Conservation (phyloP, 2,888 invertebrate species). For the Rosalia funebris region DNA sequence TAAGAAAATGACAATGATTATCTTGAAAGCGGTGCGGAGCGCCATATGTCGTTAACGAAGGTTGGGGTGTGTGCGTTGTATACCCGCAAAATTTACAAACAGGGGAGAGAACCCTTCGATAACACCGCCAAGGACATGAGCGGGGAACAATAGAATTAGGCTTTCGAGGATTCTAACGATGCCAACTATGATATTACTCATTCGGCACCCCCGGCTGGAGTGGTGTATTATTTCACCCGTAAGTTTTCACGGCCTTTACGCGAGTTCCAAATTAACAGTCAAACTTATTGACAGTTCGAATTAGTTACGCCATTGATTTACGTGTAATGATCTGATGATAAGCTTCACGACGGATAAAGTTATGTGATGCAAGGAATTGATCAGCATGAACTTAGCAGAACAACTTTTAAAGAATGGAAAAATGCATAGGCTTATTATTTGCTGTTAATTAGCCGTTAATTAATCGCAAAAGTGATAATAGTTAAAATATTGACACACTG, state of each 20-base stretch:
- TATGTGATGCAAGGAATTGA: too few species aligned
- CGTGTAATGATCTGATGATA: too few species aligned
- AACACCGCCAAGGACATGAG: slow-evolving; percentile 27
- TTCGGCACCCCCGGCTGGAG: slow-evolving; percentile 32
- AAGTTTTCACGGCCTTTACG: slow-evolving; percentile 15
- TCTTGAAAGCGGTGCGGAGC: slow-evolving; percentile 6
- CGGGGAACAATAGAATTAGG: slow-evolving; percentile 33
- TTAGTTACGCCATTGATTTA: slow-evolving; percentile 6
- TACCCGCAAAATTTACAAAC: slow-evolving; percentile 29
- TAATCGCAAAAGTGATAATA: too few species aligned
- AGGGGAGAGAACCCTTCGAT: slow-evolving; percentile 20
- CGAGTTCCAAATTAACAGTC: slow-evolving; percentile 19
- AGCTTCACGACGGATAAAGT: too few species aligned
- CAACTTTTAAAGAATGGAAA: too few species aligned
- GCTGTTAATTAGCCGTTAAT: too few species aligned
- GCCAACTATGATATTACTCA: slow-evolving; percentile 43
- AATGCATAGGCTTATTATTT: too few species aligned
- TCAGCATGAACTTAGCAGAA: too few species aligned
- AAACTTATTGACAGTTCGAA: slow-evolving; percentile 19
- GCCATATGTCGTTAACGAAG: slow-evolving; percentile 25
- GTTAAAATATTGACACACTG: too few species aligned
- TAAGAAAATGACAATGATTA: slow-evolving; percentile 24
- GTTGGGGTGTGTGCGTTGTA: slow-evolving; percentile 13
- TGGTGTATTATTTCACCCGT: slow-evolving; percentile 22
- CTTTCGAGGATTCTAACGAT: slow-evolving; percentile 31